These are phyloP conservation scores for Indicator maculatus DNA, from an alignment of 2,113 vertebrate genomes.

Conservation along the genomic window DNA sequence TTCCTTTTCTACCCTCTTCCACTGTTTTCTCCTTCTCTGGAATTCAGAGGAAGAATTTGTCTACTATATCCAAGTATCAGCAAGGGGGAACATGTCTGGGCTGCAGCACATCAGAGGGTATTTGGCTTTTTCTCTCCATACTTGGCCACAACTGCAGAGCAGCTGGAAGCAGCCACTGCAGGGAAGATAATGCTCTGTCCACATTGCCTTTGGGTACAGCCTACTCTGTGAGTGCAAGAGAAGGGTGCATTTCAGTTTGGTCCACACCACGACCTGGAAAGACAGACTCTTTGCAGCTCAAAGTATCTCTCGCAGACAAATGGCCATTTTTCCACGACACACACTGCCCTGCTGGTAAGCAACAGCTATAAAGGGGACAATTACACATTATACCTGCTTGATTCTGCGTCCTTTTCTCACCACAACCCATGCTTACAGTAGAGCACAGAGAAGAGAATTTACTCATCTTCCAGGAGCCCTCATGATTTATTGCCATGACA, in stretches of 20 bases:
- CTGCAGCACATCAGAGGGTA: not conserved
- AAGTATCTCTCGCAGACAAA: not conserved
- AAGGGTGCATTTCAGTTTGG: not conserved
- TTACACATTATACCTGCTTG: not conserved
- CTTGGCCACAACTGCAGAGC: not conserved
- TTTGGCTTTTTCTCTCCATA: not conserved
- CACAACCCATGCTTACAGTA: not conserved
- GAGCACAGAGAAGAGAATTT: not conserved
- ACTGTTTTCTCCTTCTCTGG: not conserved
- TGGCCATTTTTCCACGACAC: not conserved
- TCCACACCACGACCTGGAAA: not conserved
- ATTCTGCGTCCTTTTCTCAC: not conserved
- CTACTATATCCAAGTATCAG: not conserved
- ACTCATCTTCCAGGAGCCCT: constrained; percentile 29
- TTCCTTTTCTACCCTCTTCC: not conserved
- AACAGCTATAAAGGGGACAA: not conserved
- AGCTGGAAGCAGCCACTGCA: not conserved
- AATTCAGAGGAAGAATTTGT: not conserved
- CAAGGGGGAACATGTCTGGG: not conserved
- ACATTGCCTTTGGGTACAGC: not conserved
- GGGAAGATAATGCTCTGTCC: not conserved
- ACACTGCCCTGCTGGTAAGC: not conserved
- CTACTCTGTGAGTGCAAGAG: accelerated
- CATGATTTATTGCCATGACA: constrained; percentile 59
- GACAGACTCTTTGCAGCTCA: not conserved